Evolutionary conservation across 2,888 invertebrate genomes (phyloP), one percentile per base, ranked within the genome.

Genomic region (Cephalotes varians): DNA sequence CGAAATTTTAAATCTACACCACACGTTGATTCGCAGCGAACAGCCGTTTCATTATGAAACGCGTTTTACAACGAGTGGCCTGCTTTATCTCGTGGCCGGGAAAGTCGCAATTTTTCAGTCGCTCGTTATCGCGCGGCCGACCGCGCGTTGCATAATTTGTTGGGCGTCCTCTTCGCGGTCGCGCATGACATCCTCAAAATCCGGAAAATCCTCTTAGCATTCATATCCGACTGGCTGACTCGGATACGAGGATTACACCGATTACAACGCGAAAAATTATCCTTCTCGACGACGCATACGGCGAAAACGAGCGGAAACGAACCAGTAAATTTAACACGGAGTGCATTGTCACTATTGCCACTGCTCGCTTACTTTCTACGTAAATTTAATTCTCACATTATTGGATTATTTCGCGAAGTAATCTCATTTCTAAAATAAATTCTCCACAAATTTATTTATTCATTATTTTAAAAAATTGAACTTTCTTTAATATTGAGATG

Each of bases 81-180:
- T 37, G 85, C 74, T 79, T 74, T 86, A 80, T 82, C 81, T 67
- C 79, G 28, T 65, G 37, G 28, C 28, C 56, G 49, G 65, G 51
- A 85, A 77, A 76, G 74, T 82, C 69, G 71, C 69, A 79, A 85
- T 82, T 87, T 88, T 87, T 83, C 82, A 82, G 49, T 58, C 56
- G 72, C 83, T 85, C 69, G 80, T 87, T 85, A 85, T 82, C 85
- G 28, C 81, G 79, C 73, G 56, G 37, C 77, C 62, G 60, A 44
- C 72, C 64, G 40, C 77, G 69, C 51, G 58, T 82, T 79, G 76
- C 80, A 67, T 83, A 85, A 86, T 83, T 85, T 77, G 69, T 71
- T 82, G 80, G 72, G 76, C 56, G 71, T 67, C 76, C 80, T 56
- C 67, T 69, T 67, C 86, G 76, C 72, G 58, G 74, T 71, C 69